Base-by-base conservation (phyloP, 2,113 vertebrate genomes). In the Castor canadensis region DNA sequence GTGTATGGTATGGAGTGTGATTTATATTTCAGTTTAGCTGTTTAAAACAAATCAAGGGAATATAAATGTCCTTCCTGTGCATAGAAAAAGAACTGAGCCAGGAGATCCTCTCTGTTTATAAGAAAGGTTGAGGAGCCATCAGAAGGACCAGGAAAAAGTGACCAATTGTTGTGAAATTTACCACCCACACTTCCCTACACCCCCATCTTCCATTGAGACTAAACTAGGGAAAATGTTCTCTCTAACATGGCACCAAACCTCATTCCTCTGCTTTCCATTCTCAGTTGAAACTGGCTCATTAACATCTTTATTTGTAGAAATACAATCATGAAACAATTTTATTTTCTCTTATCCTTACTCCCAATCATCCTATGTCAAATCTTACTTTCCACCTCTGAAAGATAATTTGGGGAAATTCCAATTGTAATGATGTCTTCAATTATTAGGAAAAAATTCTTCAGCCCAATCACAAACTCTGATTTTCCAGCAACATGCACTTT, bases 381-480 rank as follows among this genome's bases (percentile, higher is more conserved):
- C 5, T 60, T 47, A 60, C 45, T 43, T 43, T 62, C 64, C 15
- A 32, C 56, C 40, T 76, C 64, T 38, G 38, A 71, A 62, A 38
- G 58, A 45, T 38, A 43, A 40, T 75, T 32, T 49, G 47, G 64
- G 80, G 30, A 43, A 16, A 40, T 75, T 76, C n/a, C 45, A 76
- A n/a, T 67, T 93, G 76, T 45, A 58, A 15, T 49, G 38, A 22
- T 40, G 32, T 76, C 84, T 73, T 47, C 58, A 35, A 35, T 62
- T 69, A 77, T 26, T 45, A 80, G 45, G 56, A 81, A 81, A 77
- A 86, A 38, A 47, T n/a, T 73, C 80, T 69, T 64, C 62, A 52
- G 30, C n/a, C 38, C n/a, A 45, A 1, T 47, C 54, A 47, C 19
- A 81, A 87, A 17, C 17, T 26, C 8, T 1, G 43, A 64, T 52